Percentiles rank a stretch among this genome's conserved stretches.
phyloP scores from a whole-genome alignment of 35 echinoderm and acorn worm species.

The Chiridota heheva region DNA sequence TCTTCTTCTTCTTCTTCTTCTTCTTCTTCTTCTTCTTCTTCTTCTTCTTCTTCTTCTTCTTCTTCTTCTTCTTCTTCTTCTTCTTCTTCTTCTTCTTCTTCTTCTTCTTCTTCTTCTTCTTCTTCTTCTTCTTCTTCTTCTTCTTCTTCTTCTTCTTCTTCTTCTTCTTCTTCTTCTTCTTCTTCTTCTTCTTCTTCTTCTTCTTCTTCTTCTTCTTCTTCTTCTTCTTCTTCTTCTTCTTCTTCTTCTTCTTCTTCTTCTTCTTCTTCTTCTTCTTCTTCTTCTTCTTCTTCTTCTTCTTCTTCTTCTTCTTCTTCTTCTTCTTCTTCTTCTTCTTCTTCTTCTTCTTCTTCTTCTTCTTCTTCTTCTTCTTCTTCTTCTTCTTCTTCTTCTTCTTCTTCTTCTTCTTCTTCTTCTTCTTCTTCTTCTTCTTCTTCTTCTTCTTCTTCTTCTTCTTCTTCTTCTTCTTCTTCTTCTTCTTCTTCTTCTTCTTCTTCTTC shows the following conservation, averaged over 20 bases:
- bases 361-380: constrained; percentile 9
- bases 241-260: constrained; percentile 9
- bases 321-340: constrained; percentile 9
- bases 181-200: constrained; percentile 9
- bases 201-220: constrained; percentile 9
- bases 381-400: constrained; percentile 9
- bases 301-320: constrained; percentile 9
- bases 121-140: constrained; percentile 9
- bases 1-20: constrained; percentile 9
- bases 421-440: constrained; percentile 9
- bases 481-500: constrained; percentile 9
- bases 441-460: constrained; percentile 9
- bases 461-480: constrained; percentile 9
- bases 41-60: constrained; percentile 9
- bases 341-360: constrained; percentile 9
- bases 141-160: constrained; percentile 9
- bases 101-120: constrained; percentile 9
- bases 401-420: constrained; percentile 9
- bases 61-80: constrained; percentile 9
- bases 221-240: constrained; percentile 9
- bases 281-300: constrained; percentile 9
- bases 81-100: constrained; percentile 9
- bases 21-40: constrained; percentile 9
- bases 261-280: constrained; percentile 9
- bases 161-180: constrained; percentile 9